A percentile compares a stretch with the other conserved stretches of the same genome.
These are phyloP conservation scores for Amia ocellicauda DNA, from an alignment of 2,113 vertebrate genomes.

Conservation along the genomic window DNA sequence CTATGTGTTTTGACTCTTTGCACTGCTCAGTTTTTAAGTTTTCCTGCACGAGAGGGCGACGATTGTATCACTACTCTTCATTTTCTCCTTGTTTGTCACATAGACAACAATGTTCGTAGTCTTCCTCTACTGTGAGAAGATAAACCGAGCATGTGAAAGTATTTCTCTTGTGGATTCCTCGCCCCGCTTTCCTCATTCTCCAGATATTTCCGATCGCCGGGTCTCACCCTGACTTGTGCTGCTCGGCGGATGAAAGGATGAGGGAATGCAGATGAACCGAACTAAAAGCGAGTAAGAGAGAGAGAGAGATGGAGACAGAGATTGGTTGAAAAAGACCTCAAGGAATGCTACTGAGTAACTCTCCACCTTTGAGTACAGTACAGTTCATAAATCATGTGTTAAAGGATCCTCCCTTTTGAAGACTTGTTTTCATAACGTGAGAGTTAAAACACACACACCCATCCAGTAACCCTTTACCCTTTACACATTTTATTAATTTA, in stretches of 20 bases:
- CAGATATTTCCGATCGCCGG: conserved; percentile 19
- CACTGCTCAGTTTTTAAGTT: too few relatives aligned
- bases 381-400: background rate
- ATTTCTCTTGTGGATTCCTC: too few relatives aligned
- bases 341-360: background rate
- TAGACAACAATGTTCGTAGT: too few relatives aligned
- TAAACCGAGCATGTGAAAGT: too few relatives aligned
- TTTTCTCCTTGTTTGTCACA: too few relatives aligned
- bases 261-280: background rate
- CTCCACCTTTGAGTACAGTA: background rate
- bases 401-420: background rate
- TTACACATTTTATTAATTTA: background rate
- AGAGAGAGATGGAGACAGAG: conserved; percentile 2
- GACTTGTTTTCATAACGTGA: too few relatives aligned
- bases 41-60: too few relatives aligned
- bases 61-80: too few relatives aligned
- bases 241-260: background rate
- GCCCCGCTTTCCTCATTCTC: conserved; percentile 27
- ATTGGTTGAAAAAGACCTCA: background rate
- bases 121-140: too few relatives aligned
- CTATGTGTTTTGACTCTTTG: too few relatives aligned
- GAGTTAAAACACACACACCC: too few relatives aligned
- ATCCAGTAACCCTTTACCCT: background rate
- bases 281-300: background rate
- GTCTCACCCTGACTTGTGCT: background rate